Evolutionary conservation across 2,113 vertebrate genomes (phyloP), one percentile per base, ranked within the genome.

Genomic region (Bufo bufo): DNA sequence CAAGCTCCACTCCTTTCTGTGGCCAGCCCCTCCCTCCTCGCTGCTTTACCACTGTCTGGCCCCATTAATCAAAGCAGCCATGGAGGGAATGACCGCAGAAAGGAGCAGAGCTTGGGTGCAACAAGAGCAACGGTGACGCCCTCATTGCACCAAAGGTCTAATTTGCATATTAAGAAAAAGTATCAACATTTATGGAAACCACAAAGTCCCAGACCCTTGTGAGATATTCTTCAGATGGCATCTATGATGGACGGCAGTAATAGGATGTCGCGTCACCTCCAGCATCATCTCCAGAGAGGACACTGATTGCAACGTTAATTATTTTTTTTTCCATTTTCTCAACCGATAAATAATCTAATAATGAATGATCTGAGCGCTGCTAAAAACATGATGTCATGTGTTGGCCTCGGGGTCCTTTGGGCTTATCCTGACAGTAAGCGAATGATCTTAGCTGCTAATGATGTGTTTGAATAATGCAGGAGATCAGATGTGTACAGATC

Each of bases 321-420:
- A n/a, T n/a, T n/a, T 23, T 52, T 17, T 17, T 58, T 17, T 47
- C 56, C 78, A 52, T 75, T 49, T 7, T 80, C 50, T 59, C 77
- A 17, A 59, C 52, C 3, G 7, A 82, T 82, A 59, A 81, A 81
- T 82, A 61, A 82, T 45, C 47, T 61, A 63, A 82, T 82, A 82
- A 82, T 19, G 58, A 17, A 45, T 61, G 33, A 66, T n/a, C 6
- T 66, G 52, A 69, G 81, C 52, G 81, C 20, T 83, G 80, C 58
- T 82, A 61, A 43, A 14, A 45, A 9, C 20, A 4, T 83, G 81
- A 63, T 47, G 81, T 66, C 81, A 66, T 49, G 19, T n/a, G 45
- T 23, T 6, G 58, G 81, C 63, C 61, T 12, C 58, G 17, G 56
- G 20, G 12, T 23, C 80, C 81, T 47, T 8, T 4, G 47, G 81